Evolutionary conservation across 2,888 invertebrate species (phyloP), one percentile per base, ranked within the genome.

Genomic region (Strigamia transsilvanica): DNA sequence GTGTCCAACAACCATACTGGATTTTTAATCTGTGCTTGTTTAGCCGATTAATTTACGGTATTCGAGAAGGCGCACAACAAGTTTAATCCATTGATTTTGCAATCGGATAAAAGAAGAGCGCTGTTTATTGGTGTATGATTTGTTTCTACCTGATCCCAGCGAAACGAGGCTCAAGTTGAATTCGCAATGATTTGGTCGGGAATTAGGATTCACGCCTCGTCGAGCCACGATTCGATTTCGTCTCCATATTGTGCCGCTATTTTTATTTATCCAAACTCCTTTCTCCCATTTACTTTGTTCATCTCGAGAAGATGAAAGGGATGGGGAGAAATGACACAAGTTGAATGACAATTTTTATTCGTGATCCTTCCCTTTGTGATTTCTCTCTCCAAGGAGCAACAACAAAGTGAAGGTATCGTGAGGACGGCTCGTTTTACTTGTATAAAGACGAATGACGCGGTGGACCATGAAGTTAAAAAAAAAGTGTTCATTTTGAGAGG

Each of bases 321-420:
- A 34, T 34, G 7, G 18, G 3, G 61, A 21, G 21, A 61, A 21
- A 12, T 23, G 23, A 23, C 61, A 21, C 61, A 61, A 61, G 61
- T 61, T 61, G 61, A 61, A 61, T 61, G 61, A 61, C 61, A 61
- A 61, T 61, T 61, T 18, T 61, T 61, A 61, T 61, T 23, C 61
- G 9, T 61, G 61, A 61, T 61, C 61, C n/a, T 18, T 61, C 21
- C 18, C 18, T 61, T 61, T 46, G 46, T 46, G 46, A 46, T 46
- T 46, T 46, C 46, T 15, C 61, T 61, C 61, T 61, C 61, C 61
- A 61, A 61, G 61, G 61, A 61, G 61, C 61, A 61, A 61, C 61
- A 61, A 61, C 61, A 61, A 61, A 61, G 61, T 61, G 61, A 61
- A 61, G 61, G 61, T 61, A 61, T 61, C 61, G n/a, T 61, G 18